phyloP scores from a whole-genome alignment of 2,797 vertebrate genomes.

The Channa striata region DNA sequence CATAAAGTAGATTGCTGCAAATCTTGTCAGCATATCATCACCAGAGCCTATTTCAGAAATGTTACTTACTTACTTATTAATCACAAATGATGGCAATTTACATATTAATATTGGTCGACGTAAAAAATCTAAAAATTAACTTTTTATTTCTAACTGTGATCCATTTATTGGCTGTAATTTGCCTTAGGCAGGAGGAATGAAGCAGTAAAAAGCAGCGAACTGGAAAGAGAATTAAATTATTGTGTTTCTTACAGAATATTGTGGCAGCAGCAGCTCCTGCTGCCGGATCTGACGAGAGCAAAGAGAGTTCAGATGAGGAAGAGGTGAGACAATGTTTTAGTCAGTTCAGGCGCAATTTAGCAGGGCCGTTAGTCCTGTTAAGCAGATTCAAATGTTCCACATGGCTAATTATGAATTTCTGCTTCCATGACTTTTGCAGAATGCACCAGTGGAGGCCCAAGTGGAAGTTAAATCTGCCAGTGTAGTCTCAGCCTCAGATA shows the following conservation, averaged over 20 bases:
- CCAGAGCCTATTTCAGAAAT: no score
- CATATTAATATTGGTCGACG: no score
- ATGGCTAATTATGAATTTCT: background rate
- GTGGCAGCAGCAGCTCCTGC: constrained; percentile 33
- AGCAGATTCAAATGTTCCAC: background rate
- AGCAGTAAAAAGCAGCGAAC: background rate
- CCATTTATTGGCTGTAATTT: no score
- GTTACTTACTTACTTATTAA: no score
- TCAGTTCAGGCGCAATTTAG: background rate
- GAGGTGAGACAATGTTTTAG: constrained; percentile 64
- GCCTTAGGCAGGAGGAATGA: background rate
- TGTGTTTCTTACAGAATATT: constrained; percentile 51
- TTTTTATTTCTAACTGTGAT: no score
- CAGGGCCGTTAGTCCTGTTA: background rate
- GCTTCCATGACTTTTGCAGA: constrained; percentile 10
- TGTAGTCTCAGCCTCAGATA: constrained; percentile 29
- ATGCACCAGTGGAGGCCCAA: constrained; percentile 22
- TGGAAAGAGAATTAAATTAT: background rate
- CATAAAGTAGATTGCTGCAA: no score
- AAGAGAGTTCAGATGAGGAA: constrained; percentile 71
- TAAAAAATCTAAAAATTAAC: no score
- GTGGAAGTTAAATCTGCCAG: constrained; percentile 31
- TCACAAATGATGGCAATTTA: no score
- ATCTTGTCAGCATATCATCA: no score
- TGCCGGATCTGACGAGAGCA: constrained; percentile 75